phyloP scores from a whole-genome alignment of 1,140 invertebrate genomes.

The Oryzaephilus surinamensis region DNA sequence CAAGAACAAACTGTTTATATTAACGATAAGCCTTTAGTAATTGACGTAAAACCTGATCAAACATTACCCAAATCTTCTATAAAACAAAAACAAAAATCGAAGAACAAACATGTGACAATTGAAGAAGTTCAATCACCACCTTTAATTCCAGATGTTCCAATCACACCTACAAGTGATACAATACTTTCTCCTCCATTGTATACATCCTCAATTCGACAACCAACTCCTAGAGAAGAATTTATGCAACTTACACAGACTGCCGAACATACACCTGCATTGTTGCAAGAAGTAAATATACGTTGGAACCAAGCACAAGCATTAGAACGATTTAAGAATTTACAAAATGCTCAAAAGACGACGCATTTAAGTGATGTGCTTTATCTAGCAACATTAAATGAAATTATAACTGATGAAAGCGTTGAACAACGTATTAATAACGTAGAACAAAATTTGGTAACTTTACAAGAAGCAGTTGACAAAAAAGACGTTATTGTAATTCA shows the following conservation, averaged over 20 bases:
- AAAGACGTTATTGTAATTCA: slow-evolving; percentile 53
- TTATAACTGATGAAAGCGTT: slow-evolving; percentile 40
- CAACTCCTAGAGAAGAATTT: too few relatives aligned
- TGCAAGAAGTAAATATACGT: slow-evolving; percentile 26
- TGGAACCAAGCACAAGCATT: slow-evolving; percentile 32
- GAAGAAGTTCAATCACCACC: slow-evolving; percentile 38
- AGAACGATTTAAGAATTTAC: slow-evolving; percentile 45
- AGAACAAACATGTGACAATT: slow-evolving; percentile 41
- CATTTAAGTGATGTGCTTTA: slow-evolving; percentile 47
- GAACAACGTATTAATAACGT: slow-evolving; percentile 45
- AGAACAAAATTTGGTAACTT: slow-evolving; percentile 43
- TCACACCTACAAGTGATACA: slow-evolving; percentile 33
- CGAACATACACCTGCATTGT: slow-evolving; percentile 10
- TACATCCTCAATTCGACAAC: too few relatives aligned
- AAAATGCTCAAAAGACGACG: slow-evolving; percentile 40
- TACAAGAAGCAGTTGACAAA: slow-evolving; percentile 51
- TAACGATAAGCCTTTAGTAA: slow-evolving; percentile 18
- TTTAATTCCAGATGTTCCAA: slow-evolving; percentile 27
- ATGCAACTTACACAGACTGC: neutral
- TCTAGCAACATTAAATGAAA: slow-evolving; percentile 46
- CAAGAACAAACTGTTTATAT: neutral
- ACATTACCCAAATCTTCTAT: too few relatives aligned
- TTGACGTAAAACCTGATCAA: too few relatives aligned
- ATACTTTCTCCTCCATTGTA: slow-evolving; percentile 11
- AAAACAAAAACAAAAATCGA: too few relatives aligned